These are phyloP conservation scores for Lepisosteus osseus DNA, from an alignment of 2,113 vertebrate species.

Conservation along the genomic window DNA sequence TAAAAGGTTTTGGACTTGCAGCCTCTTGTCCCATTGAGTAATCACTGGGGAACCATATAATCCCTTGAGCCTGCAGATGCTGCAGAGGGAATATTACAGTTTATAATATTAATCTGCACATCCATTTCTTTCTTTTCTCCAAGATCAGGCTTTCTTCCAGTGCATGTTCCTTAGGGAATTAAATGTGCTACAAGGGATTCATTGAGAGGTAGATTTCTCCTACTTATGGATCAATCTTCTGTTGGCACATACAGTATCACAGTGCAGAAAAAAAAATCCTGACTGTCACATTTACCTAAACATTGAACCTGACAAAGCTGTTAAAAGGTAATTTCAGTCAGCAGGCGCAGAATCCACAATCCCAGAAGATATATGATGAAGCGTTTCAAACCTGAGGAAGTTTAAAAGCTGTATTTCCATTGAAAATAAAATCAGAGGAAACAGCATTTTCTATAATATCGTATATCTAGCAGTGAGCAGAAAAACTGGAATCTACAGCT, in stretches of 20 bases:
- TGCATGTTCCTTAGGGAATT: conserved; percentile 68
- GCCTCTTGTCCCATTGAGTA: conserved; percentile 71
- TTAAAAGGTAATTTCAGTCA: not conserved
- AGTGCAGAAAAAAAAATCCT: conserved; percentile 48
- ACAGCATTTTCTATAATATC: no score
- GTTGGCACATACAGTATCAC: conserved; percentile 62
- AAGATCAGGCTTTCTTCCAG: conserved; percentile 60
- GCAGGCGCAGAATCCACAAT: no score
- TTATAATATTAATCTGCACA: conserved; percentile 82
- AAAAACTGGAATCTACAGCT: no score
- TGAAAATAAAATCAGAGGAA: no score
- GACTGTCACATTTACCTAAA: conserved; percentile 65
- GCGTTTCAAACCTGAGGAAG: no score
- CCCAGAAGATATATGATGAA: no score
- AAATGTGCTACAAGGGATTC: conserved; percentile 77
- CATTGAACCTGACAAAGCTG: conserved; percentile 59
- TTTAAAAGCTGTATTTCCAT: no score
- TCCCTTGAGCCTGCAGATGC: conserved; percentile 76
- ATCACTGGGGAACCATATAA: conserved; percentile 82
- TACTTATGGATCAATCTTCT: conserved; percentile 68
- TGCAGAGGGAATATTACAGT: conserved; percentile 80
- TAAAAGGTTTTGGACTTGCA: conserved; percentile 68
- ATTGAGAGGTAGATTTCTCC: conserved; percentile 70
- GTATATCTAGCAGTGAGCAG: no score
- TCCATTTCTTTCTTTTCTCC: conserved; percentile 68